phyloP scores from a whole-genome alignment of 2,113 vertebrate species.

The Malaclemys terrapin region DNA sequence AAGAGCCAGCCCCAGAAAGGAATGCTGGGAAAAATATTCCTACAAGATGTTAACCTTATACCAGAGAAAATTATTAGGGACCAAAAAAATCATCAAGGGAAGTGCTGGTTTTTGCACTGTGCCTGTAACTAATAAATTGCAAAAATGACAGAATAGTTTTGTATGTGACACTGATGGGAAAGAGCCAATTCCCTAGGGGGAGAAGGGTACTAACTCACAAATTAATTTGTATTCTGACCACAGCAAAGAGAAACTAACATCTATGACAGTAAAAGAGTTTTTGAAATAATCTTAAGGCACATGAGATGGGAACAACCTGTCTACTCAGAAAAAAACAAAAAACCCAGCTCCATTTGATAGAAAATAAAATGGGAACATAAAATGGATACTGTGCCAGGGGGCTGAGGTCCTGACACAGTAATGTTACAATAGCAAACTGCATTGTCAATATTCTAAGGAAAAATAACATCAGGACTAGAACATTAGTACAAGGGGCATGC shows the following conservation, averaged over 20 bases:
- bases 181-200: background rate
- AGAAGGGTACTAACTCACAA: conserved; percentile 15
- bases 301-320: background rate
- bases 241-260: background rate
- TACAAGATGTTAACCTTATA: background rate
- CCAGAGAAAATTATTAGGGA: background rate
- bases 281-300: conserved; percentile 6
- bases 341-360: conserved; percentile 9
- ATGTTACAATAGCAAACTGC: background rate
- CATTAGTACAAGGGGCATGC: conserved; percentile 25
- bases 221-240: background rate
- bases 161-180: conserved; percentile 7
- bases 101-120: background rate
- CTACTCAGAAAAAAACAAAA: background rate
- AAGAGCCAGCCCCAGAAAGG: background rate
- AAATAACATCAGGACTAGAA: background rate
- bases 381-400: conserved; percentile 15
- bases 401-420: background rate
- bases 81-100: background rate
- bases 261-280: conserved; percentile 13
- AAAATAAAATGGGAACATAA: conserved; percentile 29
- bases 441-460: background rate
- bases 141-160: background rate
- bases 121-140: background rate
- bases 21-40: background rate